A percentile compares a stretch with the other conserved stretches of the same genome.
phyloP scores from a whole-genome alignment of 2,797 vertebrate genomes.

The Megaceryle alcyon region DNA sequence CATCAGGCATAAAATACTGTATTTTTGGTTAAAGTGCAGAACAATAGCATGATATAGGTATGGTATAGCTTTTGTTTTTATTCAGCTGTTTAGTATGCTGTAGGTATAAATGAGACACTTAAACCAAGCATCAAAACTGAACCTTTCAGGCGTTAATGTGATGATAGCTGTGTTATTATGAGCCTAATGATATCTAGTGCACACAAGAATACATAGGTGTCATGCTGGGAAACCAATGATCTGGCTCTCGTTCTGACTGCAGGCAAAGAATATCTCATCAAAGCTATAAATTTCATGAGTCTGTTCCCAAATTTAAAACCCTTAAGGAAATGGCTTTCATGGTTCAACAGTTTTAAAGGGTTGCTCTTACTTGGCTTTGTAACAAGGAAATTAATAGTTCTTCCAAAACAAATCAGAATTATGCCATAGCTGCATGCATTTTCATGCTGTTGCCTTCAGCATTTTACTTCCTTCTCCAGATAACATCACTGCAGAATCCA shows the following conservation, averaged over 20 bases:
- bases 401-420: slow-evolving; percentile 93
- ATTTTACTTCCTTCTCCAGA: slow-evolving; percentile 73
- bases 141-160: slow-evolving; percentile 85
- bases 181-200: slow-evolving; percentile 89
- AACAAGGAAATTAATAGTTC: slow-evolving; percentile 94
- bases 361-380: slow-evolving; percentile 88
- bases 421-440: slow-evolving; percentile 83
- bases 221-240: slow-evolving; percentile 91
- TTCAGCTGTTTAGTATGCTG: slow-evolving; percentile 84
- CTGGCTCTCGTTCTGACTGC: slow-evolving; percentile 86
- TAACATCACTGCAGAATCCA: slow-evolving; percentile 56
- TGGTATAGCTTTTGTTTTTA: slow-evolving; percentile 50
- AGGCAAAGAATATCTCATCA: slow-evolving; percentile 87
- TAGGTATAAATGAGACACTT: slow-evolving; percentile 83
- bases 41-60: slow-evolving; percentile 40
- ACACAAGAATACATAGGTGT: slow-evolving; percentile 83
- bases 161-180: slow-evolving; percentile 86
- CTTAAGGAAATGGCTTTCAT: slow-evolving; percentile 91
- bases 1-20: slow-evolving; percentile 55
- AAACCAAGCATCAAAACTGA: slow-evolving; percentile 82
- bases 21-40: slow-evolving; percentile 48
- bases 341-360: slow-evolving; percentile 89
- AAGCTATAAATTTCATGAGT: slow-evolving; percentile 87
- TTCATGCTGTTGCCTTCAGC: slow-evolving; percentile 78
- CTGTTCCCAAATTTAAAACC: slow-evolving; percentile 85